These are phyloP conservation scores for Epinephelus fuscoguttatus DNA, from an alignment of 2,113 vertebrate species.

Conservation along the genomic window DNA sequence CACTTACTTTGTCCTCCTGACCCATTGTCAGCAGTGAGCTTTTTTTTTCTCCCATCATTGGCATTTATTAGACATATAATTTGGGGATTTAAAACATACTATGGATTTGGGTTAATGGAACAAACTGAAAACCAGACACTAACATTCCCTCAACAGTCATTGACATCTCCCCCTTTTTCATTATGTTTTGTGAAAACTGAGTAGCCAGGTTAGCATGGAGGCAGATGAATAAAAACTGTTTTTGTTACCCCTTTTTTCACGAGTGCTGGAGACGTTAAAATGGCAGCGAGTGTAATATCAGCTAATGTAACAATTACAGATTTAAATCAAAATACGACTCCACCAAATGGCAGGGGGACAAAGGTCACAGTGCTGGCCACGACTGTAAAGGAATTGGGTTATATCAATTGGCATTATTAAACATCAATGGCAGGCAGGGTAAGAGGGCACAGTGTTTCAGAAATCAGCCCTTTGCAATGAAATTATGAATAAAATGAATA, in stretches of 20 bases:
- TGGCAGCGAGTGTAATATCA: not conserved
- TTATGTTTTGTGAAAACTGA: not conserved
- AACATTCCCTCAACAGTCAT: not conserved
- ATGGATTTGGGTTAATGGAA: not conserved
- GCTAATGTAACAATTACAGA: not conserved
- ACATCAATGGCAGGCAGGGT: not conserved
- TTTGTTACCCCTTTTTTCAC: not conserved
- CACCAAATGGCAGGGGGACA: not conserved
- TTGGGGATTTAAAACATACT: not conserved
- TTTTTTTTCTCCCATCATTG: not conserved
- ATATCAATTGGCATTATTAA: not conserved
- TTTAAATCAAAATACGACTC: conserved; percentile 10
- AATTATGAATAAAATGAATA: not conserved
- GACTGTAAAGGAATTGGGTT: not conserved
- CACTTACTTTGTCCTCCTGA: too few relatives aligned
- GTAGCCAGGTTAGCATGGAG: not conserved
- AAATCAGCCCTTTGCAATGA: not conserved
- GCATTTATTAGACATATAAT: not conserved
- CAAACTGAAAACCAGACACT: not conserved
- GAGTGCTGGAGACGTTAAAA: not conserved
- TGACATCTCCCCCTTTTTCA: not conserved
- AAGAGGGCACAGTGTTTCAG: not conserved
- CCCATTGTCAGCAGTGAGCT: not conserved
- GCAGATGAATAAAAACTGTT: not conserved
- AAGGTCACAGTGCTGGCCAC: not conserved